Evolutionary conservation across 2,888 invertebrate species (phyloP).

Genomic region (Tethea ocularis): DNA sequence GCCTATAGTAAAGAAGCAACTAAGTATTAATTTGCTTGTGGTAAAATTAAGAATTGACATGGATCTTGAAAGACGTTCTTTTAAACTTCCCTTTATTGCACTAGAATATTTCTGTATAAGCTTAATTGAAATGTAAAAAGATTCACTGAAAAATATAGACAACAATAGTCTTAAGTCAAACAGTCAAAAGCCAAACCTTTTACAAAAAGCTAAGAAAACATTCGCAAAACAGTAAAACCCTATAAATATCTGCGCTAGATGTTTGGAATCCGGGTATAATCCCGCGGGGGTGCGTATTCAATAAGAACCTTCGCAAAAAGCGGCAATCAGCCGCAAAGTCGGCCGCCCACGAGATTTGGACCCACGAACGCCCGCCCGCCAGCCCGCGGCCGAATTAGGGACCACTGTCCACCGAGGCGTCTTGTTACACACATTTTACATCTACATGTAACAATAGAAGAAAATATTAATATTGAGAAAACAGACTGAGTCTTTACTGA

Average conservation of each 20-base stretch:
- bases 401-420: slow-evolving; percentile 10
- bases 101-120: too few relatives aligned
- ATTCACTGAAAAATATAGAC: too few relatives aligned
- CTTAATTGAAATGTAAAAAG: too few relatives aligned
- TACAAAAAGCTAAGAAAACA: not conserved
- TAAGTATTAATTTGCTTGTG: too few relatives aligned
- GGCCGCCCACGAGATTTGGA: slow-evolving; percentile 48
- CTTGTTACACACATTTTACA: not conserved
- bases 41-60: too few relatives aligned
- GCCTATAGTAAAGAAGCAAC: too few relatives aligned
- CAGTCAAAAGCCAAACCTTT: not conserved
- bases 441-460: not conserved
- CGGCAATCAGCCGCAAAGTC: slow-evolving; percentile 43
- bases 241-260: slow-evolving; percentile 11
- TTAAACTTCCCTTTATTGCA: too few relatives aligned
- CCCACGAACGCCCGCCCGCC: slow-evolving; percentile 19
- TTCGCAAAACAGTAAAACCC: slow-evolving; percentile 7
- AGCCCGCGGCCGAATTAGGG: slow-evolving; percentile 13
- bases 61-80: too few relatives aligned
- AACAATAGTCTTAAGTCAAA: not conserved
- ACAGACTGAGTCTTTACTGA: not conserved
- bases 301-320: slow-evolving; percentile 48
- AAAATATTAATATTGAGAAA: too few relatives aligned
- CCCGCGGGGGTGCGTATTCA: slow-evolving; percentile 41
- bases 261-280: slow-evolving; percentile 26